These are phyloP conservation scores for Pterostichus niger DNA, from an alignment of 2,888 invertebrate genomes.

Conservation along the genomic window DNA sequence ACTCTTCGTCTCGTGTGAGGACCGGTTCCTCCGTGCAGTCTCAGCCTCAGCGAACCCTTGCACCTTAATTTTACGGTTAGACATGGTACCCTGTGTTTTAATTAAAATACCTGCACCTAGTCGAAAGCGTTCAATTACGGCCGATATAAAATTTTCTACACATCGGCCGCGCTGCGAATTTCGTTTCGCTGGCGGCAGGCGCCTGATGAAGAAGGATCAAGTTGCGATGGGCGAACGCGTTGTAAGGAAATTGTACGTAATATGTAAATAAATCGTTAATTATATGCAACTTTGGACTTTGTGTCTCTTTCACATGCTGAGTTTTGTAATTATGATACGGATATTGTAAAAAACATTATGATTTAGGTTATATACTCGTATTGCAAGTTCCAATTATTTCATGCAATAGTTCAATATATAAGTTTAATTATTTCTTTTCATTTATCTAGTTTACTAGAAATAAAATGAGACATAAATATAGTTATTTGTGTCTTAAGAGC, in stretches of 20 bases:
- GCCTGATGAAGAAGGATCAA: slow-evolving; percentile 47
- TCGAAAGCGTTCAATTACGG: slow-evolving; percentile 62
- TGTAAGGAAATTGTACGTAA: slow-evolving; percentile 34
- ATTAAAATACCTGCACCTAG: slow-evolving; percentile 65
- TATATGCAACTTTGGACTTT: slow-evolving; percentile 7
- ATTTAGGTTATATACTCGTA: not conserved
- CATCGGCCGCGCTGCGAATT: slow-evolving; percentile 45
- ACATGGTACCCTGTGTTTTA: slow-evolving; percentile 66
- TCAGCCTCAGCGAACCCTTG: slow-evolving; percentile 41
- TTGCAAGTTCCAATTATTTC: not conserved
- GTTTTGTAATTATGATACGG: slow-evolving; percentile 10
- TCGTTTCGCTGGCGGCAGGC: slow-evolving; percentile 36
- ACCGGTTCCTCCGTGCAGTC: slow-evolving; percentile 27
- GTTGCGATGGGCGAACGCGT: not conserved
- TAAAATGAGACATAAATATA: no score
- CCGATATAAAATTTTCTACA: slow-evolving; percentile 65
- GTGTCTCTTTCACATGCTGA: not conserved
- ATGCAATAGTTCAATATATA: no score
- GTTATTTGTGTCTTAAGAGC: no score
- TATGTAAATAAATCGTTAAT: slow-evolving; percentile 52
- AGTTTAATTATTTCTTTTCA: no score
- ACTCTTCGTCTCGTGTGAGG: slow-evolving; percentile 9
- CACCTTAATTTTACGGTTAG: slow-evolving; percentile 66
- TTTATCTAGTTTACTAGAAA: no score
- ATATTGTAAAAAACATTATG: slow-evolving; percentile 33